Conservation (phyloP, 2,113 vertebrate genomes). For the Siniperca chuatsi region DNA sequence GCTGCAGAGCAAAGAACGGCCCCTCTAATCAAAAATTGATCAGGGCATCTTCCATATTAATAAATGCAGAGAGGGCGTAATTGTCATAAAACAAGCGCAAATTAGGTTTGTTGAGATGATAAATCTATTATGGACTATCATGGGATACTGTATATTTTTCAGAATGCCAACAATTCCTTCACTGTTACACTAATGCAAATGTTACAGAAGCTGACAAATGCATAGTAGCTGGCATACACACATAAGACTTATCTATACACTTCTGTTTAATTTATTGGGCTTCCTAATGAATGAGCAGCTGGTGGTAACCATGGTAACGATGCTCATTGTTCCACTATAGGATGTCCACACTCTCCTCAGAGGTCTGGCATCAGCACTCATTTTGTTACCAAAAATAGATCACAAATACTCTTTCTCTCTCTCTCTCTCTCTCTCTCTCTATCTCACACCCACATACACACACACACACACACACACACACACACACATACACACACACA, state of each 20-base stretch:
- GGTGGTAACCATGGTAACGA: conserved; percentile 74
- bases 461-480: not conserved
- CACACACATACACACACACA: conserved; percentile 7
- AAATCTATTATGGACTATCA: conserved; percentile 11
- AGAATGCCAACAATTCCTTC: not conserved
- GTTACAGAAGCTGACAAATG: not conserved
- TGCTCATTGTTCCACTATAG: conserved; percentile 41
- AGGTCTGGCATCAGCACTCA: conserved; percentile 55
- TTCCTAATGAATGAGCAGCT: conserved; percentile 42
- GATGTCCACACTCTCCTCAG: conserved; percentile 54
- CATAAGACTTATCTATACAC: not conserved
- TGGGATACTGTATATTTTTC: not conserved
- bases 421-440: not conserved
- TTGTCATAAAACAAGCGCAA: conserved; percentile 43
- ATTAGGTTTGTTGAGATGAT: conserved; percentile 43
- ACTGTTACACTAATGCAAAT: not conserved
- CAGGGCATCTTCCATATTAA: conserved; percentile 61
- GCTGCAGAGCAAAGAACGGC: conserved; percentile 34
- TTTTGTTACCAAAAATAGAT: conserved; percentile 70
- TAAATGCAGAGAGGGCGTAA: conserved; percentile 44
- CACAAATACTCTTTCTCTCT: conserved; percentile 3
- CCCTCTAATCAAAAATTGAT: conserved; percentile 74
- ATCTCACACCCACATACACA: conserved; percentile 11
- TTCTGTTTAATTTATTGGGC: conserved; percentile 12
- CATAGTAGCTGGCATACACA: not conserved